A percentile compares a stretch with the other conserved stretches of the same genome.
Conservation (phyloP, 2,113 vertebrate genomes). For the Cyphomyrus plagiostoma region DNA sequence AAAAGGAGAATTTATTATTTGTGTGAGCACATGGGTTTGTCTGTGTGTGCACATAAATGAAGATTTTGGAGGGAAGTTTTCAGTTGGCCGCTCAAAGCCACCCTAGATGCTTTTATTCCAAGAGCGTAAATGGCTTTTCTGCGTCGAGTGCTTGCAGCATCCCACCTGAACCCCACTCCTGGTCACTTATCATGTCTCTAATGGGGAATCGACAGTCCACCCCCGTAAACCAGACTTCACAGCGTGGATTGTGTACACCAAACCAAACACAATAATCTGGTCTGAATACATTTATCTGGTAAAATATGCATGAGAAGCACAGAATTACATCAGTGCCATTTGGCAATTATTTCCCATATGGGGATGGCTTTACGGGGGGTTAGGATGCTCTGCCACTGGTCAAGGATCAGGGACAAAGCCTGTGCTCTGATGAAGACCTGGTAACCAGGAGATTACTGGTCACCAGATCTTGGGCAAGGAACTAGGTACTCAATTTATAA, state of each 20-base stretch:
- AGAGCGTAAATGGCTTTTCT: neutral
- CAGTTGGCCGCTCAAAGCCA: neutral
- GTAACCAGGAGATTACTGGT: neutral
- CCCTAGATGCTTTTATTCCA: neutral
- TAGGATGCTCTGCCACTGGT: neutral
- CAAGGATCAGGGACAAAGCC: neutral
- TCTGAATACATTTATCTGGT: neutral
- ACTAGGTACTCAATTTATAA: neutral
- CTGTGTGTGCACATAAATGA: constrained; percentile 14
- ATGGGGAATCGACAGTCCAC: neutral
- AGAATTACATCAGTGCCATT: neutral
- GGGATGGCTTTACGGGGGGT: neutral
- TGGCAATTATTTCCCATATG: neutral
- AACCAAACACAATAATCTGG: neutral
- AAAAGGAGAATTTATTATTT: constrained; percentile 17
- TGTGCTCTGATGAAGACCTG: neutral
- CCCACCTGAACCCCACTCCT: neutral
- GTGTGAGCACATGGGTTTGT: neutral
- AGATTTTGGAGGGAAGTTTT: neutral
- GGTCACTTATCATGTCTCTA: neutral
- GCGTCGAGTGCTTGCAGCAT: neutral
- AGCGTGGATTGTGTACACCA: neutral
- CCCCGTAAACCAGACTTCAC: neutral
- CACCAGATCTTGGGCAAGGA: neutral
- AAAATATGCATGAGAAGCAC: neutral